Evolutionary conservation across 1,140 invertebrate genomes (phyloP).

Genomic region (Neodiprion pinetum): DNA sequence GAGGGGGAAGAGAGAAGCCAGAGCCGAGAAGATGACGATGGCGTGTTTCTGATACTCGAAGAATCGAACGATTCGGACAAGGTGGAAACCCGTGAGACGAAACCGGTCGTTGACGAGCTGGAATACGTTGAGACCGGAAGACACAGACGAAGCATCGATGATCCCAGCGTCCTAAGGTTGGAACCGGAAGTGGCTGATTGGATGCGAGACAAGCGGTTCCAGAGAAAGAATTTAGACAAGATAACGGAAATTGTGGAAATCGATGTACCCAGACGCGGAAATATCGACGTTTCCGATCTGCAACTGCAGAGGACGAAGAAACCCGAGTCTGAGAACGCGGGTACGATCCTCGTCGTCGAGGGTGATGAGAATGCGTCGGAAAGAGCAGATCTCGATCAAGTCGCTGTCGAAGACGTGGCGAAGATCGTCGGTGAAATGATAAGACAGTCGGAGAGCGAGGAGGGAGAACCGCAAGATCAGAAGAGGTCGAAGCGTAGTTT

Average conservation of each 20-base stretch:
- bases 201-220: slow-evolving; percentile 29
- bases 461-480: slow-evolving; percentile 29
- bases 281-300: slow-evolving; percentile 31
- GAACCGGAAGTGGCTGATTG: slow-evolving; percentile 24
- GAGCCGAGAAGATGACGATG: slow-evolving; percentile 24
- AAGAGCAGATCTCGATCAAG: background rate
- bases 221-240: slow-evolving; percentile 45
- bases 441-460: slow-evolving; percentile 9
- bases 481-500: slow-evolving; percentile 51
- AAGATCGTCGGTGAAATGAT: slow-evolving; percentile 17
- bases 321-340: background rate
- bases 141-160: slow-evolving; percentile 35
- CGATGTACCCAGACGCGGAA: slow-evolving; percentile 37
- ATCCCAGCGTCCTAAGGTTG: slow-evolving; percentile 28
- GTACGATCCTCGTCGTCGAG: slow-evolving; percentile 31
- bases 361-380: slow-evolving; percentile 10
- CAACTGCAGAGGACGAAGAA: slow-evolving; percentile 12
- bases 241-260: slow-evolving; percentile 54
- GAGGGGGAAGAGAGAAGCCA: background rate
- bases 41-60: slow-evolving; percentile 25
- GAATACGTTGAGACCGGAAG: slow-evolving; percentile 23
- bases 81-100: slow-evolving; percentile 24
- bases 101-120: slow-evolving; percentile 14
- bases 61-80: slow-evolving; percentile 8
- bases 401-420: background rate